A percentile compares a stretch with the other conserved stretches of the same genome.
phyloP scores from a whole-genome alignment of 2,888 invertebrate genomes.

The Agrochola circellaris region DNA sequence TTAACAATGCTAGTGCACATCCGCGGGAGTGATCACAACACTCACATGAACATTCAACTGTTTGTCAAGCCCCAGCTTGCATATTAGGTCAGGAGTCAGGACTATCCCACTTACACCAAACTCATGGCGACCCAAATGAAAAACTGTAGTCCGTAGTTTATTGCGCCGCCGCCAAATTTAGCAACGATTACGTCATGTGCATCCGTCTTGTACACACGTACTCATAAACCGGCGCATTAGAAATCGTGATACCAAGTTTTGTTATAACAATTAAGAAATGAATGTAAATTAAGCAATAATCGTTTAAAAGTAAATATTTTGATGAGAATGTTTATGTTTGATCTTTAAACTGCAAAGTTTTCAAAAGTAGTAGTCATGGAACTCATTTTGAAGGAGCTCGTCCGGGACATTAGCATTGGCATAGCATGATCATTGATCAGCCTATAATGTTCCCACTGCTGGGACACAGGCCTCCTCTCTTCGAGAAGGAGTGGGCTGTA shows the following conservation, averaged over 20 bases:
- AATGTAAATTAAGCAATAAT: slow-evolving; percentile 1
- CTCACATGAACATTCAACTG: background rate
- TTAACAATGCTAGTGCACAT: background rate
- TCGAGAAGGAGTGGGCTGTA: background rate
- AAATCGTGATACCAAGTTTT: slow-evolving; percentile 54
- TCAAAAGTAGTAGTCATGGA: background rate
- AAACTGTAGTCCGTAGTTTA: slow-evolving; percentile 70
- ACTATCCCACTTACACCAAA: slow-evolving; percentile 32
- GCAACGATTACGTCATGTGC: slow-evolving; percentile 76
- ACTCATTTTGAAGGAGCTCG: background rate
- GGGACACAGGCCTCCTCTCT: too few relatives aligned
- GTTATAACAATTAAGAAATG: slow-evolving; percentile 41
- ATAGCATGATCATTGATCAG: too few relatives aligned
- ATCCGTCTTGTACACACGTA: slow-evolving; percentile 67
- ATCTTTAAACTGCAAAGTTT: background rate
- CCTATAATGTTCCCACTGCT: background rate
- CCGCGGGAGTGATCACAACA: background rate
- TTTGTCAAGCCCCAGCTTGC: background rate
- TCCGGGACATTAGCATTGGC: background rate
- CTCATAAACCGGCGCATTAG: slow-evolving; percentile 64
- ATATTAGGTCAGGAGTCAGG: slow-evolving; percentile 1
- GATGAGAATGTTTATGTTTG: background rate
- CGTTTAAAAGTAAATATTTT: background rate
- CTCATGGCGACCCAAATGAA: slow-evolving; percentile 69
- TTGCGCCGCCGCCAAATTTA: slow-evolving; percentile 77